These are phyloP conservation scores for Caenorhabditis virilis DNA, from an alignment of 2,888 invertebrate species.

Conservation along the genomic window DNA sequence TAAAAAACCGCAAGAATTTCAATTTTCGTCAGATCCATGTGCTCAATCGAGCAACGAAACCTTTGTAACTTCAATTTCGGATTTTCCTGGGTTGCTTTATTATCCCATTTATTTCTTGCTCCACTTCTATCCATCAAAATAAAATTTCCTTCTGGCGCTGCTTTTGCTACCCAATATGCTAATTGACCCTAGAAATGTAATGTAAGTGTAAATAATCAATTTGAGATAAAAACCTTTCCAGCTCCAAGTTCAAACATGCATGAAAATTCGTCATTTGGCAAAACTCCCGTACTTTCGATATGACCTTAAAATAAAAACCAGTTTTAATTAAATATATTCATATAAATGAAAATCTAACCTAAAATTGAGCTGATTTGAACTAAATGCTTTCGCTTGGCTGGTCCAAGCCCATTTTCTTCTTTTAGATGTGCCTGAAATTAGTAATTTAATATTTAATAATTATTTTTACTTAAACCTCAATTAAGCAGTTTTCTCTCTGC, in stretches of 20 bases:
- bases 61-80: slow-evolving; percentile 40
- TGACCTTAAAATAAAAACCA: too few relatives aligned
- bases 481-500: slow-evolving; percentile 10
- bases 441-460: too few relatives aligned
- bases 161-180: slow-evolving; percentile 57
- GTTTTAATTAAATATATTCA: too few relatives aligned
- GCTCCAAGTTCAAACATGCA: slow-evolving; percentile 61
- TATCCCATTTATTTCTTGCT: slow-evolving; percentile 58
- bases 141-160: slow-evolving; percentile 44
- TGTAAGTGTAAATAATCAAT: background rate
- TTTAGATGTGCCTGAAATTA: too few relatives aligned
- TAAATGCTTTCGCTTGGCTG: slow-evolving; percentile 51
- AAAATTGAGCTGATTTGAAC: slow-evolving; percentile 58
- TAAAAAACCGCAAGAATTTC: slow-evolving; percentile 34
- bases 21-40: slow-evolving; percentile 57
- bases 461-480: too few relatives aligned
- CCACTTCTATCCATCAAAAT: slow-evolving; percentile 60
- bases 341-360: too few relatives aligned
- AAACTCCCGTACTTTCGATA: slow-evolving; percentile 19
- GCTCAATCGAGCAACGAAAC: slow-evolving; percentile 61
- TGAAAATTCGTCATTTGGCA: slow-evolving; percentile 13
- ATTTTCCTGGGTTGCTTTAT: slow-evolving; percentile 47
- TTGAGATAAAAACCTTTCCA: slow-evolving; percentile 40
- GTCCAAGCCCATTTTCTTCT: slow-evolving; percentile 21
- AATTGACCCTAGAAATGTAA: slow-evolving; percentile 46